Conservation (phyloP, 2,797 vertebrate genomes). For the Clamator glandarius region DNA sequence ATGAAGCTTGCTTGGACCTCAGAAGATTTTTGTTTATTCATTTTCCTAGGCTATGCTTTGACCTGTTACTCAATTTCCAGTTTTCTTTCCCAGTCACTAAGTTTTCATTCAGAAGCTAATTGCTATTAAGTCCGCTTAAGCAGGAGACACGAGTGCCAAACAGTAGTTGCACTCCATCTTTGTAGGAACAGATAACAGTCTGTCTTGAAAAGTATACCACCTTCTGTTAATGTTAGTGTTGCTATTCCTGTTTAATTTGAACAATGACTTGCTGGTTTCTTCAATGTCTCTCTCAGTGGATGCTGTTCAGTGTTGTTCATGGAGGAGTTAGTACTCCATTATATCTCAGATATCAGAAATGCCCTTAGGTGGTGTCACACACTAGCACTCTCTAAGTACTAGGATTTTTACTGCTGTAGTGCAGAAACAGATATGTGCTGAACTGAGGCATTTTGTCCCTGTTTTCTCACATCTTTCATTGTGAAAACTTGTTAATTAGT, state of each 20-base stretch:
- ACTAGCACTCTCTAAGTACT: too few species aligned
- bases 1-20: not conserved
- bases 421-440: not conserved
- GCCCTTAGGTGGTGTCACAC: not conserved
- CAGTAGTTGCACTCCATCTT: not conserved
- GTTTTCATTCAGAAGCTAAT: not conserved
- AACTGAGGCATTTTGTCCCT: not conserved
- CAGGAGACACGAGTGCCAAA: not conserved
- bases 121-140: not conserved
- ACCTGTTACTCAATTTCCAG: not conserved
- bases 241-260: not conserved
- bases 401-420: not conserved
- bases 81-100: not conserved
- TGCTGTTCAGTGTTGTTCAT: not conserved
- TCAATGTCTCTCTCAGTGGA: accelerated
- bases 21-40: not conserved
- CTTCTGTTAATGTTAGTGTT: not conserved
- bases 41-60: not conserved
- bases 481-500: not conserved
- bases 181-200: not conserved
- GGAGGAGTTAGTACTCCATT: not conserved
- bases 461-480: not conserved
- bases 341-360: not conserved
- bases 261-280: not conserved
- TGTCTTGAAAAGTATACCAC: not conserved